A percentile compares a stretch with the other conserved stretches of the same genome.
phyloP scores from a whole-genome alignment of 2,888 invertebrate species.

The Eupithecia insigniata region DNA sequence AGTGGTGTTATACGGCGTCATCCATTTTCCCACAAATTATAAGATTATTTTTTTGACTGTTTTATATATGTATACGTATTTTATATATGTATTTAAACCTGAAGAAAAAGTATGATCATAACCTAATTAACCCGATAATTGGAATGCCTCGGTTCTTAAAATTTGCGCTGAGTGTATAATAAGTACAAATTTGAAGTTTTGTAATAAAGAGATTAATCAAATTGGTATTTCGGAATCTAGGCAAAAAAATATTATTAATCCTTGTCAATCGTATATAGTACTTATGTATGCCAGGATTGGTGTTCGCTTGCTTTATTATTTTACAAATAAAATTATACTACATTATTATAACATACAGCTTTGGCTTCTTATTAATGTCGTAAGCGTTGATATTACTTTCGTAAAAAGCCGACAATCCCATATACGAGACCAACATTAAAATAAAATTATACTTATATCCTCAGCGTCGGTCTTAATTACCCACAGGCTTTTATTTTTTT shows the following conservation, averaged over 20 bases:
- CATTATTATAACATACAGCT: not conserved
- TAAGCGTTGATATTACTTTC: slow-evolving; percentile 23
- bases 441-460: slow-evolving; percentile 73
- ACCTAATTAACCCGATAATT: no score
- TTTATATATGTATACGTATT: no score
- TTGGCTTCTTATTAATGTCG: slow-evolving; percentile 13
- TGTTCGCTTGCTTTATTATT: not conserved
- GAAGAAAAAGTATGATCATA: no score
- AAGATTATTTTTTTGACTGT: no score
- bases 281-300: not conserved
- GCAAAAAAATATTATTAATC: not conserved
- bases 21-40: no score
- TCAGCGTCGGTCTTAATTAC: slow-evolving; percentile 73
- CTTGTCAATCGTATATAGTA: not conserved
- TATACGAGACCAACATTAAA: slow-evolving; percentile 62
- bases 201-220: not conserved
- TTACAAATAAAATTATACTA: not conserved
- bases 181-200: not conserved
- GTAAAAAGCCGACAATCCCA: slow-evolving; percentile 39
- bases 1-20: no score
- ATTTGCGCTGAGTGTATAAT: not conserved
- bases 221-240: not conserved
- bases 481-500: slow-evolving; percentile 51
- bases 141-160: not conserved
- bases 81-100: no score